Evolutionary conservation across 2,113 vertebrate genomes (phyloP).

Genomic region (Euleptes europaea): DNA sequence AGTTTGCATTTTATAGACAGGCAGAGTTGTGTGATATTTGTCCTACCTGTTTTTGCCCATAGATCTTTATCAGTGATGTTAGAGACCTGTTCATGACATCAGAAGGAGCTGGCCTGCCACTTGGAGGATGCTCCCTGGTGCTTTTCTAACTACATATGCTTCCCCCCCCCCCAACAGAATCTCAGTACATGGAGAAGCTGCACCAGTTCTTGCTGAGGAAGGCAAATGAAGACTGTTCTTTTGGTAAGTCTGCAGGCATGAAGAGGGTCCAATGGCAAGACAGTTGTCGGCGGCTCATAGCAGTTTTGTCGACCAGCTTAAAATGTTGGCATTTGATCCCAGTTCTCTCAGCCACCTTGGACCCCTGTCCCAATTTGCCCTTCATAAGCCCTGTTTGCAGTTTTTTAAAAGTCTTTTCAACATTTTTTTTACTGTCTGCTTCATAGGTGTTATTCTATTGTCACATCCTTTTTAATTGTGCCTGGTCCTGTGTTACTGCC

Average conservation of each 20-base stretch:
- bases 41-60: no score
- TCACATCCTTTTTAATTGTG: no score
- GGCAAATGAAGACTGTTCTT: conserved; percentile 73
- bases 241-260: conserved; percentile 73
- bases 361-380: no score
- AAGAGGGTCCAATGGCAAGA: not conserved
- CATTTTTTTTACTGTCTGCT: no score
- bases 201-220: conserved; percentile 75
- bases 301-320: not conserved
- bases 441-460: no score
- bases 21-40: no score
- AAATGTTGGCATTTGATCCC: not conserved
- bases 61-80: no score
- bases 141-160: not conserved
- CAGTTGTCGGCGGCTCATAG: not conserved
- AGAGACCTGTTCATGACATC: not conserved
- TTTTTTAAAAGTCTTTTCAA: no score
- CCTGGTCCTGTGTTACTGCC: no score
- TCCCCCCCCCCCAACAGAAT: conserved; percentile 60
- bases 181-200: conserved; percentile 72
- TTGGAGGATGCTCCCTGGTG: not conserved
- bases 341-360: no score
- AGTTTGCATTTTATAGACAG: no score
- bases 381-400: no score
- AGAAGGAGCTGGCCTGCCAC: not conserved